Conservation (phyloP, 2,888 invertebrate genomes). For the Tenodera sinensis region DNA sequence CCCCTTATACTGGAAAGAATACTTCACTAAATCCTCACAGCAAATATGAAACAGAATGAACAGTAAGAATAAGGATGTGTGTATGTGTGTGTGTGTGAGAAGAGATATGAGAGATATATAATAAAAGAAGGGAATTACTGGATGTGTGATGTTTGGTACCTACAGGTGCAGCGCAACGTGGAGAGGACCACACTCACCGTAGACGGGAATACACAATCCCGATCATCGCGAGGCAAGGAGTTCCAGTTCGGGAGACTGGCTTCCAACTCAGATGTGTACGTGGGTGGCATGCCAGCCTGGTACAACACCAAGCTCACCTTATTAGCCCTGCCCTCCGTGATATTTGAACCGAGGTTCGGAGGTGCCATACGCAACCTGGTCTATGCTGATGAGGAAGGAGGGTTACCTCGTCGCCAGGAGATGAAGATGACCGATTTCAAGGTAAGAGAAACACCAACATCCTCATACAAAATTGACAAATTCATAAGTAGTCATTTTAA, state of each 20-base stretch:
- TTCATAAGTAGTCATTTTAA: no score
- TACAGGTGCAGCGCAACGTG: constrained; percentile 69
- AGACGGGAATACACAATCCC: constrained; percentile 74
- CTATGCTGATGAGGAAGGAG: constrained; percentile 78
- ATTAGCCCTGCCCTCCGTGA: constrained; percentile 83
- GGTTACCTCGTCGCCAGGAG: constrained; percentile 76
- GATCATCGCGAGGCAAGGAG: constrained; percentile 81
- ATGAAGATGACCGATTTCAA: constrained; percentile 60
- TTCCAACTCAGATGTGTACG: constrained; percentile 89
- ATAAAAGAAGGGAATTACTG: no score
- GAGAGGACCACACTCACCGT: constrained; percentile 83
- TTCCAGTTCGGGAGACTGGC: constrained; percentile 83
- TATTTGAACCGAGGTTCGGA: constrained; percentile 88
- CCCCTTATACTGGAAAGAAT: no score
- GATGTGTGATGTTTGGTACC: background rate
- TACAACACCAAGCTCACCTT: constrained; percentile 83
- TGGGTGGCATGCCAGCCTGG: constrained; percentile 94
- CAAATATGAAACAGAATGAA: no score
- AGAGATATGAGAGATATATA: no score
- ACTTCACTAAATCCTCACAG: no score
- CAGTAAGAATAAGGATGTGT: no score
- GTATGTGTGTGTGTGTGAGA: no score
- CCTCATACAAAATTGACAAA: no score
- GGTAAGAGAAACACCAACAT: constrained; percentile 6
- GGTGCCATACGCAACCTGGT: constrained; percentile 90